Percentiles rank a stretch among this genome's conserved stretches.
phyloP scores from a whole-genome alignment of 2,888 invertebrate genomes.

The Atrina japonica region DNA sequence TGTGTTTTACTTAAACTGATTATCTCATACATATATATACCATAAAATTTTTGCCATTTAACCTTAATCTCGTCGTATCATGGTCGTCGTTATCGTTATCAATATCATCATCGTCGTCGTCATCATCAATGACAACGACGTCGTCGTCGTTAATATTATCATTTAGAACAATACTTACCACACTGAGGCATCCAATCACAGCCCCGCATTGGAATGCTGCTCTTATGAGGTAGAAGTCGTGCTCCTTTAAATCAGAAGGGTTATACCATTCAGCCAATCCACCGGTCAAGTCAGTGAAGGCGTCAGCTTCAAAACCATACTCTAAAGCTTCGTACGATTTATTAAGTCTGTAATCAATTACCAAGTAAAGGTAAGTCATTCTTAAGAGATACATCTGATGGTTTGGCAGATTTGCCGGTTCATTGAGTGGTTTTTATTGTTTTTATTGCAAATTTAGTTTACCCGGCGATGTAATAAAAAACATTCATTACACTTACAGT shows the following conservation, averaged over 20 bases:
- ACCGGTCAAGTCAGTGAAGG: constrained; percentile 71
- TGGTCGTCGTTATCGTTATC: too few relatives aligned
- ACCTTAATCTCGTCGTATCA: too few relatives aligned
- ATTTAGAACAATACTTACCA: constrained; percentile 56
- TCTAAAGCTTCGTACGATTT: constrained; percentile 70
- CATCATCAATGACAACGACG: too few relatives aligned
- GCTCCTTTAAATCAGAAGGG: constrained; percentile 64
- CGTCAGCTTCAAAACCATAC: constrained; percentile 72
- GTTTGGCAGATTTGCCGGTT: too few relatives aligned
- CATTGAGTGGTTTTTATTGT: too few relatives aligned
- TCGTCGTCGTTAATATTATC: too few relatives aligned
- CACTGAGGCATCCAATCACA: constrained; percentile 71
- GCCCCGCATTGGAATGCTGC: constrained; percentile 72
- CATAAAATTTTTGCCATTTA: not conserved
- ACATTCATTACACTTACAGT: too few relatives aligned
- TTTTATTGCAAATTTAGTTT: too few relatives aligned
- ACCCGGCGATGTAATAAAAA: too few relatives aligned
- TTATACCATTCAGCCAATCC: constrained; percentile 74
- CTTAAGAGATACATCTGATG: not conserved
- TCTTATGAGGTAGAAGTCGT: constrained; percentile 70
- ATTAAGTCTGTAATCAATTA: constrained; percentile 58
- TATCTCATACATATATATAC: too few relatives aligned
- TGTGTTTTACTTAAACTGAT: too few relatives aligned
- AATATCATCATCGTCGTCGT: too few relatives aligned
- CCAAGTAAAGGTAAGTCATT: not conserved